phyloP scores from a whole-genome alignment of 2,113 vertebrate species.

The Lasiurus cinereus region DNA sequence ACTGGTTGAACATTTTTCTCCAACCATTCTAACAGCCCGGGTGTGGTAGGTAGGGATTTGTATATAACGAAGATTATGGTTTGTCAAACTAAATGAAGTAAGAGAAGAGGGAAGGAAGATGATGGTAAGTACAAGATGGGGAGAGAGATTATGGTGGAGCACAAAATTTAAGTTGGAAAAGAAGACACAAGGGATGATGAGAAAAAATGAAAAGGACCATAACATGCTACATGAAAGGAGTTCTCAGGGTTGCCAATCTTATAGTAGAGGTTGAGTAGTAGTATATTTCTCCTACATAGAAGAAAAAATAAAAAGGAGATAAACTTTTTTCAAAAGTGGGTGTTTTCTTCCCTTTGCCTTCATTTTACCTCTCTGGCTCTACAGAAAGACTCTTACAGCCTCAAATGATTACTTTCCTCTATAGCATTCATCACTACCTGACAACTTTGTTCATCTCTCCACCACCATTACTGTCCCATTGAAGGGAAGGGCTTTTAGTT shows the following conservation, averaged over 20 bases:
- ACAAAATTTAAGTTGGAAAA: neutral
- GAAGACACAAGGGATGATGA: neutral
- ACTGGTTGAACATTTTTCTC: neutral
- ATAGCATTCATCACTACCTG: neutral
- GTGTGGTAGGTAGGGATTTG: neutral
- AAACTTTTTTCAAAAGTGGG: neutral
- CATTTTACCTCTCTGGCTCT: constrained; percentile 7
- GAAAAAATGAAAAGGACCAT: neutral
- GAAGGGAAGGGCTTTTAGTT: constrained; percentile 4
- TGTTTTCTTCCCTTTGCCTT: constrained; percentile 19
- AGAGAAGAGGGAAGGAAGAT: neutral
- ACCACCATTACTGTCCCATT: neutral
- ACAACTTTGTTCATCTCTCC: neutral
- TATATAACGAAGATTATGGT: neutral
- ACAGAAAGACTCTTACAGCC: neutral
- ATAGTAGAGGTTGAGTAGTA: too few species aligned
- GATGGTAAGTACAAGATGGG: neutral
- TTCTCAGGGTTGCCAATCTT: too few species aligned
- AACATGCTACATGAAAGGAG: too few species aligned
- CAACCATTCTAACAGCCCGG: neutral
- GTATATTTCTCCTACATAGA: too few species aligned
- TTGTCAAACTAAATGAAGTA: neutral
- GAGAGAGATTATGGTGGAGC: neutral
- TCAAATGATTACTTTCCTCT: neutral
- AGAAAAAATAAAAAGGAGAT: neutral